Conservation (phyloP, 2,888 invertebrate genomes). For the Mamestra brassicae region DNA sequence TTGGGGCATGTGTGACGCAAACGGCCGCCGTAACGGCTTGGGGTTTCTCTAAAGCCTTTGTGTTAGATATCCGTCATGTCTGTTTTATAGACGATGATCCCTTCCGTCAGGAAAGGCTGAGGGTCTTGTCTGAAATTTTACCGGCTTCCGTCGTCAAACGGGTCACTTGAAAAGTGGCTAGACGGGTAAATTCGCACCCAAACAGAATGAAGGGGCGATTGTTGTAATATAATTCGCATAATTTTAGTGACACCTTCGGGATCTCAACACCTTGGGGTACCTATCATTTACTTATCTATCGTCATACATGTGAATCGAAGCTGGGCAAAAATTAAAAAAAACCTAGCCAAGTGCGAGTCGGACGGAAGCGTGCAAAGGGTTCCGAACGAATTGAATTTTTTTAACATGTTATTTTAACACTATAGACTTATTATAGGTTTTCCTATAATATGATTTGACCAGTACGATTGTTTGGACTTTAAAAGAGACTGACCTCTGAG, state of each 20-base stretch:
- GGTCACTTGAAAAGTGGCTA: conserved; percentile 4
- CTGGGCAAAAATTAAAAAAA: too few relatives aligned
- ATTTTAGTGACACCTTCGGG: not conserved
- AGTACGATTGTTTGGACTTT: too few relatives aligned
- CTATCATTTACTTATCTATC: too few relatives aligned
- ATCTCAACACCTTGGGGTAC: not conserved
- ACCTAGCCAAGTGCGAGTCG: too few relatives aligned
- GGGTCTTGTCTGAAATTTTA: conserved; percentile 30
- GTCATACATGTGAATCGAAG: too few relatives aligned
- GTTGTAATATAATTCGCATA: not conserved
- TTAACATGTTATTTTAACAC: too few relatives aligned
- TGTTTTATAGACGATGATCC: conserved; percentile 36
- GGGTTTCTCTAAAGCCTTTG: conserved; percentile 35
- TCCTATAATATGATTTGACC: too few relatives aligned
- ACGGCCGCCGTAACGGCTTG: conserved; percentile 27
- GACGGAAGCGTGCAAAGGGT: too few relatives aligned
- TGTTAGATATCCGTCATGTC: conserved; percentile 37
- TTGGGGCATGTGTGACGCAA: conserved; percentile 55
- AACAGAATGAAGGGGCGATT: not conserved
- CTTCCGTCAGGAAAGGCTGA: conserved; percentile 41
- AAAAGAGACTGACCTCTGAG: too few relatives aligned
- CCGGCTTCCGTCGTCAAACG: conserved; percentile 17
- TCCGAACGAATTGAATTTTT: too few relatives aligned
- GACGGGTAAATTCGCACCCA: not conserved
- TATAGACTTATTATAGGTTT: too few relatives aligned